Base-by-base conservation (phyloP, 1,140 invertebrate species). In the Drosophila teissieri region DNA sequence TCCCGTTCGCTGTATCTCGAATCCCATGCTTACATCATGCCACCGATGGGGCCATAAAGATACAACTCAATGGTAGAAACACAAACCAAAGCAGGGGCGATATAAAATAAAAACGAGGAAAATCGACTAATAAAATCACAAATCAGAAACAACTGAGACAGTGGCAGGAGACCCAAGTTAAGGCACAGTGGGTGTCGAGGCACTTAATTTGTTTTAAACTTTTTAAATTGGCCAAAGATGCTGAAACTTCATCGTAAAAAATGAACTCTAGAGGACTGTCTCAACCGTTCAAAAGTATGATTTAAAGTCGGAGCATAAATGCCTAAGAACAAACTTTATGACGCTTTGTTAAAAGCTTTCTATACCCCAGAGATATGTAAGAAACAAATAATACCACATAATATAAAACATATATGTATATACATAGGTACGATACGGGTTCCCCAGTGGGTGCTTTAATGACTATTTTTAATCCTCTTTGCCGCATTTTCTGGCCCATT, bases 91-190 rank as follows among this genome's bases (percentile, higher is more conserved):
- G 67, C 65, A 70, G 46, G 57, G 15, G 46, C 61, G 64, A 44
- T 68, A 70, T 70, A 70, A 70, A 72, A 72, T 70, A 70, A 56
- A 74, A 75, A 76, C 40, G 62, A 46, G 62, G 63, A 76, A 76
- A 67, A 76, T 76, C 53, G 72, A 57, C 70, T 74, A 75, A 75
- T 74, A 54, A 76, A 76, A 76, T 76, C 73, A 75, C 73, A 75
- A 72, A 75, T 75, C 72, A 72, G 52, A 64, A 65, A 75, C 57
- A 74, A 56, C 42, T 34, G 36, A 70, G 64, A 69, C 64, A 69
- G 51, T 55, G 36, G 37, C 44, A 70, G 42, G 36, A 46, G 67
- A 53, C 56, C 45, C 31, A 14, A 51, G 52, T 36, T 52, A 45
- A 39, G 27, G 68, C 7, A 72, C 68, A 72, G 68, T 72, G 68